These are phyloP conservation scores for Galerucella pusilla DNA, from an alignment of 2,888 invertebrate species.

Conservation along the genomic window DNA sequence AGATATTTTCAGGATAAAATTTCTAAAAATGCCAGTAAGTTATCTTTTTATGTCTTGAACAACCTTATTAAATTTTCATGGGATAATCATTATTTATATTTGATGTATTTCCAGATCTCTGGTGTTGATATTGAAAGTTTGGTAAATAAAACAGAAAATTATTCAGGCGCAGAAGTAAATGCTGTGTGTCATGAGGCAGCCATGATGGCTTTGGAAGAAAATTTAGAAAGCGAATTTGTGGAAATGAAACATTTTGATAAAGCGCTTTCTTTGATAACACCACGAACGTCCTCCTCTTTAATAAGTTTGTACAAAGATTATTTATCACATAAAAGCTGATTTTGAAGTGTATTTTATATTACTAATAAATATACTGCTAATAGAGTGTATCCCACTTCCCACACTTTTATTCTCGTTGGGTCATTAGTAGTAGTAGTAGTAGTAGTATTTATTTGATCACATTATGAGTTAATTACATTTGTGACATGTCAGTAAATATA, in stretches of 20 bases:
- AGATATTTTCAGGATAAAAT: slow-evolving; percentile 85
- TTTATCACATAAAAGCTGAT: slow-evolving; percentile 53
- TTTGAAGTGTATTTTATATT: background rate
- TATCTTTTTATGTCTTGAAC: background rate
- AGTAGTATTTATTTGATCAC: too few relatives aligned
- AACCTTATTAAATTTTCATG: background rate
- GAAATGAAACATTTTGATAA: slow-evolving; percentile 77
- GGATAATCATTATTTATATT: background rate
- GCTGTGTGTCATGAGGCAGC: slow-evolving; percentile 95
- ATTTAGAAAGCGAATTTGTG: slow-evolving; percentile 73
- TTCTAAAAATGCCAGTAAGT: slow-evolving; percentile 77
- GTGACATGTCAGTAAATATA: too few relatives aligned
- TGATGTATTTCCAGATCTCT: slow-evolving; percentile 54
- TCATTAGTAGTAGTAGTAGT: too few relatives aligned
- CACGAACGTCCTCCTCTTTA: slow-evolving; percentile 79
- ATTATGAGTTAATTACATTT: too few relatives aligned
- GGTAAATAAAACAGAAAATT: slow-evolving; percentile 78
- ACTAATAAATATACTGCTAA: background rate
- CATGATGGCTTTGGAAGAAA: slow-evolving; percentile 82
- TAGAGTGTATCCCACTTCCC: too few relatives aligned
- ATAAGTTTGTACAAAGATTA: slow-evolving; percentile 80
- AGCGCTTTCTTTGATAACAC: slow-evolving; percentile 78
- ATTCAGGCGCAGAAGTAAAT: slow-evolving; percentile 94
- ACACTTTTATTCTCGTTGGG: too few relatives aligned
- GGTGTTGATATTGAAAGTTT: slow-evolving; percentile 76